Evolutionary conservation across 2,888 invertebrate genomes (phyloP).

Genomic region (Lycaena phlaeas): DNA sequence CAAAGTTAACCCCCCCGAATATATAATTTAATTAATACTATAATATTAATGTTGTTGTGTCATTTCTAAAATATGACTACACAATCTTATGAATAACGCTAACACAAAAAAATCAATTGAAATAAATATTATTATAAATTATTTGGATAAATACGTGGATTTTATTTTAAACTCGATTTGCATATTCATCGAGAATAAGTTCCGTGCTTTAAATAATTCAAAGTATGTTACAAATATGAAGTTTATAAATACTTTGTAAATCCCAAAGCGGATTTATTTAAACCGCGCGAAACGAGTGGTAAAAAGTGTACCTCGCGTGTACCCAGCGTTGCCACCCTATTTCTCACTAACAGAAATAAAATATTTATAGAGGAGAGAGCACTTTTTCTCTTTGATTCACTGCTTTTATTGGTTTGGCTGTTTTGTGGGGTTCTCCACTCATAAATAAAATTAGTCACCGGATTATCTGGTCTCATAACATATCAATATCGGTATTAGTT

Average conservation of each 20-base stretch:
- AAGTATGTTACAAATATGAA: not conserved
- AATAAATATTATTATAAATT: too few relatives aligned
- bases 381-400: conserved; percentile 73
- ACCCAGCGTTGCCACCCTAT: conserved; percentile 34
- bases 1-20: too few relatives aligned
- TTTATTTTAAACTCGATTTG: too few relatives aligned
- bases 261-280: not conserved
- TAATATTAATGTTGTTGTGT: too few relatives aligned
- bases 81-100: too few relatives aligned
- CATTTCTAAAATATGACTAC: too few relatives aligned
- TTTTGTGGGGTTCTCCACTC: conserved; percentile 48
- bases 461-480: conserved; percentile 32
- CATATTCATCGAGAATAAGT: too few relatives aligned
- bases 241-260: not conserved
- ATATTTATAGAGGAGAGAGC: conserved; percentile 68
- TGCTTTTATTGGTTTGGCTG: conserved; percentile 67
- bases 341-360: conserved; percentile 71
- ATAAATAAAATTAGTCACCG: conserved; percentile 69
- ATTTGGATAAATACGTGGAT: too few relatives aligned
- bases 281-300: not conserved
- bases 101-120: too few relatives aligned
- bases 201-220: not conserved
- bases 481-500: conserved; percentile 4
- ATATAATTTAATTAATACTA: too few relatives aligned
- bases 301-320: not conserved